phyloP scores from a whole-genome alignment of 2,113 vertebrate genomes.

The Halichoerus grypus region DNA sequence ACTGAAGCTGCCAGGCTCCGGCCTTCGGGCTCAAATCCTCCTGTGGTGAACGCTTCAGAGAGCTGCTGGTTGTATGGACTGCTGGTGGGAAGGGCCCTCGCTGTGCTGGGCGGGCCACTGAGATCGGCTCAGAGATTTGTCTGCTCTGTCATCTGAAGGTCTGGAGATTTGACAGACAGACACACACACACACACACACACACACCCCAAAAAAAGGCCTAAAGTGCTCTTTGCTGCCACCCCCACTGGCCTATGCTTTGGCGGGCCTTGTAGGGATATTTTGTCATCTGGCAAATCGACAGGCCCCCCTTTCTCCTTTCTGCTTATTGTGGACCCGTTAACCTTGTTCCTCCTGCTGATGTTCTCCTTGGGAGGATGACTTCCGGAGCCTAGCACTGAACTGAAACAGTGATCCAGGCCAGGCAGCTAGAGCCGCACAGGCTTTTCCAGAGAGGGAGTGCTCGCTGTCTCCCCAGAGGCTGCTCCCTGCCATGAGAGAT shows the following conservation, averaged over 20 bases:
- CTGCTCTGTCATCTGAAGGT: not conserved
- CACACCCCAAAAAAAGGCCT: not conserved
- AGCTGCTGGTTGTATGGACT: not conserved
- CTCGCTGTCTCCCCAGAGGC: not conserved
- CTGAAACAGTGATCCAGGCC: rapidly evolving
- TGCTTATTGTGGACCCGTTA: rapidly evolving
- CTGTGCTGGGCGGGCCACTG: not conserved
- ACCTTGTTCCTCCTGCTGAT: not conserved
- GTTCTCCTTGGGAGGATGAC: not conserved
- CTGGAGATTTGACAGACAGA: not conserved
- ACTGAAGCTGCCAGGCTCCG: not conserved
- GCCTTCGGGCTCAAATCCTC: not conserved
- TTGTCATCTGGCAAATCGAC: not conserved
- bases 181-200: no score
- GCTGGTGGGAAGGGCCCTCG: not conserved
- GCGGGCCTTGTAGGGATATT: no score
- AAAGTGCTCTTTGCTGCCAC: not conserved
- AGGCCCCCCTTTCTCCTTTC: no score
- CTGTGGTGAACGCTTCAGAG: not conserved
- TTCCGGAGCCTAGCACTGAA: not conserved
- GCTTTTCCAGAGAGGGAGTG: not conserved
- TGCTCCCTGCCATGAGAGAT: not conserved
- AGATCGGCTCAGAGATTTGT: no score
- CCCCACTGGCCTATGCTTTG: not conserved
- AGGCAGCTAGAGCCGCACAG: rapidly evolving